Evolutionary conservation across 1,140 invertebrate genomes (phyloP).

Genomic region (Linepithema humile): DNA sequence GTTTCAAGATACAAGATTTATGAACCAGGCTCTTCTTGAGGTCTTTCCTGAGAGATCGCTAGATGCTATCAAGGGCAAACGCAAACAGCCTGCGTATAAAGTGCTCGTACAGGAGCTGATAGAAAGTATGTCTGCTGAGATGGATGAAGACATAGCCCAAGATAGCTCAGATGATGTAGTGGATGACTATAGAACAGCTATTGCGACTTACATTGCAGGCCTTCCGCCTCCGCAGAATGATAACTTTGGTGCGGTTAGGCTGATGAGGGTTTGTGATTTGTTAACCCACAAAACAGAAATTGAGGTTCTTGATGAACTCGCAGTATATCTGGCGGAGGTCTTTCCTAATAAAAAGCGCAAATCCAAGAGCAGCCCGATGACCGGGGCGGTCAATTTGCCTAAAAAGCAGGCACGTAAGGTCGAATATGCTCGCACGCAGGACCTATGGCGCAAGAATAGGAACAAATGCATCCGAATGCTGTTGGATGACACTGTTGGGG

Average conservation of each 20-base stretch:
- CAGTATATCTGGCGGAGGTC: neutral
- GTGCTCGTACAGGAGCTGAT: neutral
- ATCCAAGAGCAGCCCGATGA: no score
- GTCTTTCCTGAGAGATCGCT: neutral
- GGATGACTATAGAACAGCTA: no score
- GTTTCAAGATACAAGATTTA: neutral
- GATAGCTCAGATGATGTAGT: no score
- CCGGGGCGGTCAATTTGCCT: neutral
- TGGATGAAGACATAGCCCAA: no score
- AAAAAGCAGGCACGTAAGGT: neutral
- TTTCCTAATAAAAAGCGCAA: neutral
- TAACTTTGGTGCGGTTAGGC: no score
- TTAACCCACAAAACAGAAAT: no score
- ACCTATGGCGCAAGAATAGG: conserved; percentile 50
- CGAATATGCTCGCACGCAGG: conserved; percentile 55
- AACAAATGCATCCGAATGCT: conserved; percentile 3
- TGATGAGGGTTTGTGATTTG: no score
- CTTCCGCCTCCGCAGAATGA: no score
- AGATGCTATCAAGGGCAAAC: conserved; percentile 40
- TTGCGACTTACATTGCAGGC: no score
- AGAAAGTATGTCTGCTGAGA: no score
- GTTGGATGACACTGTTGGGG: neutral
- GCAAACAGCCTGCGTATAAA: neutral
- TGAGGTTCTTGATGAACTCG: neutral
- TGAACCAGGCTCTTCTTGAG: conserved; percentile 10